phyloP scores from a whole-genome alignment of 2,113 vertebrate species.

The Spilogale gracilis region DNA sequence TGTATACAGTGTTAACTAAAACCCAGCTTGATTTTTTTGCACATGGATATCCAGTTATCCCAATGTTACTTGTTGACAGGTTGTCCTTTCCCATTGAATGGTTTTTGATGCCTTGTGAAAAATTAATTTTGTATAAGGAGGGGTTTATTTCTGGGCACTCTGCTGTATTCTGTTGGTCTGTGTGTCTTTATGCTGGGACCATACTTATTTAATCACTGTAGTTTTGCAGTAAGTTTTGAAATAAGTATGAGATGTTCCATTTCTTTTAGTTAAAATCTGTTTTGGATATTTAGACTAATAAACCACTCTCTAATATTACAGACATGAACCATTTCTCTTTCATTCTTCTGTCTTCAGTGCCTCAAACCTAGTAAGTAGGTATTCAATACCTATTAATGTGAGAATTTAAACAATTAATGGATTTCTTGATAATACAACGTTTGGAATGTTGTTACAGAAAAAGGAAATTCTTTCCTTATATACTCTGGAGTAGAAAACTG shows the following conservation, averaged over 20 bases:
- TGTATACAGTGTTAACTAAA: background rate
- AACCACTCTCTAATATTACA: background rate
- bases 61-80: background rate
- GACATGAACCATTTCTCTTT: background rate
- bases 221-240: background rate
- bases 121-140: background rate
- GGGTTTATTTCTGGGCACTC: background rate
- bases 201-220: background rate
- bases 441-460: background rate
- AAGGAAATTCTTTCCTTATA: background rate
- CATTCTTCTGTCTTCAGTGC: background rate
- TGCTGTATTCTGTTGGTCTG: background rate
- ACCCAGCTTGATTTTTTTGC: background rate
- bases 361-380: background rate
- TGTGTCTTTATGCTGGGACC: background rate
- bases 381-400: background rate
- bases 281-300: background rate
- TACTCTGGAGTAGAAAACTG: background rate
- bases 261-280: background rate
- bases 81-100: background rate
- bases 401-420: background rate
- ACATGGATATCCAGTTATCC: background rate
- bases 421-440: background rate
- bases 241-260: background rate
- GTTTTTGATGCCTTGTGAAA: background rate